Conservation (phyloP, 1,140 invertebrate genomes). For the Sarcophaga bullata region DNA sequence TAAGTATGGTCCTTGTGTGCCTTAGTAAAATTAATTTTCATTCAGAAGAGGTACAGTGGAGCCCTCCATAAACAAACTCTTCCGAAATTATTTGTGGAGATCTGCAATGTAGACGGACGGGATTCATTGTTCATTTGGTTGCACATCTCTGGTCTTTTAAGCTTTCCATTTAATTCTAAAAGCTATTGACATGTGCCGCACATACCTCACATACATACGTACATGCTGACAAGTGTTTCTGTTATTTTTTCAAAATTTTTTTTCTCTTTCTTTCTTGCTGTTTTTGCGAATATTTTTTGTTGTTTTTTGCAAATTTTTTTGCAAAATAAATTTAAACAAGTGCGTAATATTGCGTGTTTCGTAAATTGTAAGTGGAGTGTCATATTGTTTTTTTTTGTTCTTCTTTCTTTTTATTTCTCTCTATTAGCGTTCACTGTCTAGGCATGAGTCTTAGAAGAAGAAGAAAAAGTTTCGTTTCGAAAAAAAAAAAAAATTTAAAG, state of each 20-base stretch:
- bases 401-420: background rate
- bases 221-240: constrained; percentile 23
- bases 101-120: too few species aligned
- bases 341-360: constrained; percentile 21
- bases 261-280: background rate
- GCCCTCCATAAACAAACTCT: too few species aligned
- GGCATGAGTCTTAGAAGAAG: background rate
- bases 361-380: background rate
- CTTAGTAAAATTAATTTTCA: too few species aligned
- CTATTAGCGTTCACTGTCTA: background rate
- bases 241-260: background rate
- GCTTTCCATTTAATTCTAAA: background rate
- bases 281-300: background rate
- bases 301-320: background rate
- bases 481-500: background rate
- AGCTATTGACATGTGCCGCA: constrained; percentile 23
- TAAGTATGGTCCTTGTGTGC: too few species aligned
- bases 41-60: too few species aligned
- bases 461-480: background rate
- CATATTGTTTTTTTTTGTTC: background rate
- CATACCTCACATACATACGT: background rate
- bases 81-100: too few species aligned
- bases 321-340: background rate
- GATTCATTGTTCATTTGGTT: background rate
- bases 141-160: background rate